Base-by-base conservation (phyloP, 2,888 invertebrate species). In the Rugalucina vietnamica region DNA sequence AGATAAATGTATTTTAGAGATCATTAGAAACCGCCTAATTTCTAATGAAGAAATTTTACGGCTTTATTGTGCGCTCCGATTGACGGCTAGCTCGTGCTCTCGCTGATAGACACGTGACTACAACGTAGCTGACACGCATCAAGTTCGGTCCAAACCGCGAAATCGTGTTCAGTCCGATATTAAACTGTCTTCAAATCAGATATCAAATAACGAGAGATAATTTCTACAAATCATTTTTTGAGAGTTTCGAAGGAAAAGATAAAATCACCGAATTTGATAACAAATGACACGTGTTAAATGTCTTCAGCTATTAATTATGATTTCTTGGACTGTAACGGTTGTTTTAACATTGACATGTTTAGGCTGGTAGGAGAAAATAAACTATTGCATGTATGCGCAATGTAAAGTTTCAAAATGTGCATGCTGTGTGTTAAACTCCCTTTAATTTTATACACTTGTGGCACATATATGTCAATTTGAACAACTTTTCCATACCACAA, bases 191-290 rank as follows among this genome's bases (percentile, higher is more conserved):
- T 65, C 65, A 65, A 65, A 65, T 65, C 65, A 34, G 65, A 29
- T 65, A 65, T 65, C 65, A 34, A 65, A 65, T 65, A 34, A n/a
- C 65, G 32, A 34, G 32, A 65, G 65, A 65, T 65, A 65, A 65
- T 65, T 65, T 65, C 65, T 65, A 65, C 65, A 65, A 65, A 65
- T 65, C 65, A 65, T 10, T 65, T 65, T 65, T 34, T 65, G 65
- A 65, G 34, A 65, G 65, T 65, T 65, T 65, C 65, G 29, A 65
- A 65, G 24, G 24, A 65, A 5, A 65, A 65, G 65, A 65, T 65
- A 65, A 65, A 65, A 65, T 71, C 75, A 79, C 79, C 78, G 81
- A 81, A 81, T 79, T 65, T 43, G 71, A 78, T 81, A 75, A 84
- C 79, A 78, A 27, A 29, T 27, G 43, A 76, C 84, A 75, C 84